Conservation (phyloP, 2,113 vertebrate species). For the Phyllostomus hastatus region DNA sequence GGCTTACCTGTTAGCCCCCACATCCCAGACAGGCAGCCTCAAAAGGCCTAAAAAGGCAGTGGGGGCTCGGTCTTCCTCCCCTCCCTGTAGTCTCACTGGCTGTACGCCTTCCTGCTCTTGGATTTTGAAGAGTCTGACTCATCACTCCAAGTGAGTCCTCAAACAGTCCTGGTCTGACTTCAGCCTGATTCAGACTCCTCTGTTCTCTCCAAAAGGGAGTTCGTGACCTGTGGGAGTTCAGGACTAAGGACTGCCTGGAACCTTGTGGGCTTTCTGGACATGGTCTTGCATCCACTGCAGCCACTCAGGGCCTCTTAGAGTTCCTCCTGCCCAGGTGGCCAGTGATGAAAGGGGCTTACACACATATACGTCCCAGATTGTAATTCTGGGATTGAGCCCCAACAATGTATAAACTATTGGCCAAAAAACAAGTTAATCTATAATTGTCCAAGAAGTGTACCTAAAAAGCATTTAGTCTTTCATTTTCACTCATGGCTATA, state of each 20-base stretch:
- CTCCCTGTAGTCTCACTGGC: not conserved
- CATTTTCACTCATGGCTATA: not conserved
- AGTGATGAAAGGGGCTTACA: not conserved
- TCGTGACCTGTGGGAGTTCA: not conserved
- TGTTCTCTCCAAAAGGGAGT: not conserved
- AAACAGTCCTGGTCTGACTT: not conserved
- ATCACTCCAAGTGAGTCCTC: not conserved
- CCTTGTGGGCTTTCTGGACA: not conserved
- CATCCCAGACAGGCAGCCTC: not conserved
- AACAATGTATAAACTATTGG: not conserved
- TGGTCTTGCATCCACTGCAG: not conserved
- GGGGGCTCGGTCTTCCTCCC: not conserved
- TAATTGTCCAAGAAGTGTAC: not conserved
- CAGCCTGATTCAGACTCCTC: not conserved
- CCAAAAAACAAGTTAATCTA: not conserved
- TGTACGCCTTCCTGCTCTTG: not conserved
- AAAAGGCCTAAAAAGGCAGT: not conserved
- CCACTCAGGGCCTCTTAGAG: not conserved
- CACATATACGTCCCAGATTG: fast-evolving
- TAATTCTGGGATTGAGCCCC: not conserved
- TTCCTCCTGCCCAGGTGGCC: not conserved
- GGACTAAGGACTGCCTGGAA: not conserved
- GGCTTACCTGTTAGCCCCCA: not conserved
- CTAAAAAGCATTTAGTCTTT: not conserved
- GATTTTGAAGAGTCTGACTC: not conserved